Evolutionary conservation across 1,140 invertebrate species (phyloP).

Genomic region (Dendroctonus valens): DNA sequence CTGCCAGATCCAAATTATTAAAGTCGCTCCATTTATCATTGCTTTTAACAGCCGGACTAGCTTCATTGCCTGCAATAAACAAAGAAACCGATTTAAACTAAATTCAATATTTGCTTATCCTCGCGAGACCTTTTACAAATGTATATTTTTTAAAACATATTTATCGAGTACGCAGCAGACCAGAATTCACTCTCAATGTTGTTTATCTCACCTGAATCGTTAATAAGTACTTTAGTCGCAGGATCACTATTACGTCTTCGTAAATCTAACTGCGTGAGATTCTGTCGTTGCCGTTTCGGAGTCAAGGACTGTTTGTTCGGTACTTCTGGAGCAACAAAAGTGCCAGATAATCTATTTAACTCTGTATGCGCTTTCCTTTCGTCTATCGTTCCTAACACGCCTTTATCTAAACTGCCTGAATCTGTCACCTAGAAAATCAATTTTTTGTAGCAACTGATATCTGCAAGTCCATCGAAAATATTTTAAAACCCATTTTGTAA

Average conservation of each 20-base stretch:
- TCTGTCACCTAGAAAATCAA: conserved; percentile 40
- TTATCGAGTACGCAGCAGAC: too few species aligned
- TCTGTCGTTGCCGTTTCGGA: conserved; percentile 54
- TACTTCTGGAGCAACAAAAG: conserved; percentile 23
- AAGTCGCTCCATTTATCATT: conserved; percentile 59
- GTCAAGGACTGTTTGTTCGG: conserved; percentile 43
- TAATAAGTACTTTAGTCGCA: conserved; percentile 54
- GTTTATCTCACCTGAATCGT: conserved; percentile 43
- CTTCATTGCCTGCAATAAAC: conserved; percentile 33
- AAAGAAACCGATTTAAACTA: background rate
- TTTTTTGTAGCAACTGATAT: too few species aligned
- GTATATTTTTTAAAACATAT: too few species aligned
- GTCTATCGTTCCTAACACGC: conserved; percentile 47
- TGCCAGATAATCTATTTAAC: conserved; percentile 16
- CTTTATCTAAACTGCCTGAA: conserved; percentile 40
- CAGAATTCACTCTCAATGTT: too few species aligned
- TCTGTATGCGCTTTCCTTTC: conserved; percentile 38
- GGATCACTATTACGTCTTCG: conserved; percentile 72
- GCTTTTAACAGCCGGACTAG: conserved; percentile 48
- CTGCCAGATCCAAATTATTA: conserved; percentile 63
- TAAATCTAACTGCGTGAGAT: conserved; percentile 55
- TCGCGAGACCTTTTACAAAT: too few species aligned
- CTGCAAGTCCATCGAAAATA: too few species aligned
- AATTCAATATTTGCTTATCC: too few species aligned
- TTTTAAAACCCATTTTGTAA: too few species aligned